These are phyloP conservation scores for Passer montanus DNA, from an alignment of 2,113 vertebrate genomes.

Conservation along the genomic window DNA sequence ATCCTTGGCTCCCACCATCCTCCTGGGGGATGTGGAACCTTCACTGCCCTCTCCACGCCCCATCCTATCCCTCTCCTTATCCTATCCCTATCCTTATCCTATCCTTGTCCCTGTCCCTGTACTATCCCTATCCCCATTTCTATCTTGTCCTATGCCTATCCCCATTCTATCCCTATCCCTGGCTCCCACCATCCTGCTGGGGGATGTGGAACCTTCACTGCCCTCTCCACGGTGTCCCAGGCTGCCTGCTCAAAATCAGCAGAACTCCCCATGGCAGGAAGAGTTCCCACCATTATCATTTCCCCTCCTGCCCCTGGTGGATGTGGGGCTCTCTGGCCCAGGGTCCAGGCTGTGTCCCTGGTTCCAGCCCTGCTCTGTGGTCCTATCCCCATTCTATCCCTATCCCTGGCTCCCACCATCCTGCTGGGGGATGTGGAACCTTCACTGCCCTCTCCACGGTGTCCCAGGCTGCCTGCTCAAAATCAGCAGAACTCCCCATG, in stretches of 20 bases:
- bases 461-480: neutral
- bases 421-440: neutral
- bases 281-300: accelerated
- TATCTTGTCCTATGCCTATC: too few relatives aligned
- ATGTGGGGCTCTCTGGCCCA: accelerated
- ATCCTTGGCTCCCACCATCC: too few relatives aligned
- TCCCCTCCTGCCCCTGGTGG: too few relatives aligned
- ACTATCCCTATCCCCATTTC: too few relatives aligned
- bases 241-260: neutral
- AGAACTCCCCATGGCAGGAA: neutral
- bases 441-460: accelerated
- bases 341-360: neutral
- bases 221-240: neutral
- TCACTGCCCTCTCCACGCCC: too few relatives aligned
- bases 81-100: too few relatives aligned
- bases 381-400: too few relatives aligned
- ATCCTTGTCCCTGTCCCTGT: too few relatives aligned
- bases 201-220: neutral
- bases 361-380: neutral
- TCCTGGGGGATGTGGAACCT: too few relatives aligned
- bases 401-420: neutral
- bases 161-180: neutral
- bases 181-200: neutral
- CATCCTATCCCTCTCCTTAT: too few relatives aligned
- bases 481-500: neutral